These are phyloP conservation scores for Himantopus leucocephalus DNA, from an alignment of 2,113 vertebrate species.

Conservation along the genomic window DNA sequence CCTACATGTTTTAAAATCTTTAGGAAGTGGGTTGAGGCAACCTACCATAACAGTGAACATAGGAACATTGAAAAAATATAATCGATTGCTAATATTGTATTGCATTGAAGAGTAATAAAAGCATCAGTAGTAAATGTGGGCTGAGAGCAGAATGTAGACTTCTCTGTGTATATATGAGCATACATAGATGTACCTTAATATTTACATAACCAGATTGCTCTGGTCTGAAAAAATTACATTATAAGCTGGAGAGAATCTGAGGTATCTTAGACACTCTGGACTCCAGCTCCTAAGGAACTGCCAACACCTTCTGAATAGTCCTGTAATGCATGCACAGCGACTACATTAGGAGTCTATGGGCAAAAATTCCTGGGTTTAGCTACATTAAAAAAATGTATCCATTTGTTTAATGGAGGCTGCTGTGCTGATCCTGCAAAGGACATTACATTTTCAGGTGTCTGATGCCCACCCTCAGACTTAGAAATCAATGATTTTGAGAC, in stretches of 20 bases:
- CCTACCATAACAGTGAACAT: background rate
- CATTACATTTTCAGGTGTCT: background rate
- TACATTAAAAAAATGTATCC: background rate
- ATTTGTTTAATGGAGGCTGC: background rate
- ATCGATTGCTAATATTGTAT: background rate
- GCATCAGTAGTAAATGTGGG: background rate
- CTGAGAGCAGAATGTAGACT: background rate
- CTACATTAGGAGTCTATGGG: background rate
- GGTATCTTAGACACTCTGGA: background rate
- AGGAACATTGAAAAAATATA: background rate
- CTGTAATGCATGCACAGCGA: background rate
- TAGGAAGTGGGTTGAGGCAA: background rate
- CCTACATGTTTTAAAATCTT: background rate
- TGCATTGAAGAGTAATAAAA: background rate
- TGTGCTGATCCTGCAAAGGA: background rate
- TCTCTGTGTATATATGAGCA: background rate
- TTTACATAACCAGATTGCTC: background rate
- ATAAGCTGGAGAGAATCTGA: background rate
- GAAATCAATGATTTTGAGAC: background rate
- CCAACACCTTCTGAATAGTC: background rate
- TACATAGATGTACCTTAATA: background rate
- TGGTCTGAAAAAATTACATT: background rate
- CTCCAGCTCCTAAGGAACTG: background rate
- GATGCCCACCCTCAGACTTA: background rate
- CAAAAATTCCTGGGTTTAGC: background rate